These are phyloP conservation scores for Oryzias celebensis DNA, from an alignment of 2,113 vertebrate genomes.

Conservation along the genomic window DNA sequence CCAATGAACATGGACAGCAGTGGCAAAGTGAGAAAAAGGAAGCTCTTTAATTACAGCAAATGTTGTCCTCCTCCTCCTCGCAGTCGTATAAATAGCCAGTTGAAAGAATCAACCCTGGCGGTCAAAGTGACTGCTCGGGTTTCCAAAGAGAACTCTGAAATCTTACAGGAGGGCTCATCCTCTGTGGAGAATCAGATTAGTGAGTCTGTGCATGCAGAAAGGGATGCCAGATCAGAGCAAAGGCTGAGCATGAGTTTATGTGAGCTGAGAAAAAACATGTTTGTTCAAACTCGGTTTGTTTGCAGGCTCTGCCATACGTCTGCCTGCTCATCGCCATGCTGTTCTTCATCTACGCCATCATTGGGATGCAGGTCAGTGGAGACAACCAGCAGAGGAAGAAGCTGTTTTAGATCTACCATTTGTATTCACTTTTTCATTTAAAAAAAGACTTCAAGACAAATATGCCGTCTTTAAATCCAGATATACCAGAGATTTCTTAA, in stretches of 20 bases:
- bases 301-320: constrained; percentile 93
- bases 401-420: too few species aligned
- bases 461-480: too few species aligned
- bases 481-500: too few species aligned
- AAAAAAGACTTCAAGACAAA: too few species aligned
- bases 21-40: constrained; percentile 43
- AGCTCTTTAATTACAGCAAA: constrained; percentile 55
- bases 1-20: constrained; percentile 48
- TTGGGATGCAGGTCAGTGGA: constrained; percentile 93
- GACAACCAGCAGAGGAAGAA: neutral
- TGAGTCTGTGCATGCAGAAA: constrained; percentile 3
- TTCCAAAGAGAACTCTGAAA: constrained; percentile 33
- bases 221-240: neutral
- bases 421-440: too few species aligned
- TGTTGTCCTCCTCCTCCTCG: constrained; percentile 18
- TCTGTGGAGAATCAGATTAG: constrained; percentile 27
- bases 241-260: too few species aligned
- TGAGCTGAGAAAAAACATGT: too few species aligned
- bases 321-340: constrained; percentile 98
- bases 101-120: constrained; percentile 34
- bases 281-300: constrained; percentile 17
- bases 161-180: constrained; percentile 10
- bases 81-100: constrained; percentile 35
- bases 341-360: constrained; percentile 99
- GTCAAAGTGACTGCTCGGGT: constrained; percentile 14